Conservation (phyloP, 2,113 vertebrate species). For the Sceloporus tristichus region DNA sequence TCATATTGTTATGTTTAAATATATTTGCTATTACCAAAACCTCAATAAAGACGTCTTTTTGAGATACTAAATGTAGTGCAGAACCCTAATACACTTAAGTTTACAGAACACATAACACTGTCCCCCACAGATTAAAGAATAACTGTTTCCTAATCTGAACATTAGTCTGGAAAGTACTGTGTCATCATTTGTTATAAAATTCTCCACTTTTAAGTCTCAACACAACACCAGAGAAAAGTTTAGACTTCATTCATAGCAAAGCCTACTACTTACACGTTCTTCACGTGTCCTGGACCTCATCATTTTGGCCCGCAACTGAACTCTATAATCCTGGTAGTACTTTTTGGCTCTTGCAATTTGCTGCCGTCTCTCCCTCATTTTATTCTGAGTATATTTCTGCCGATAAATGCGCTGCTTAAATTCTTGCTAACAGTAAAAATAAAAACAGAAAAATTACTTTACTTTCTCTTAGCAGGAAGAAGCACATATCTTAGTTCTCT, state of each 20-base stretch:
- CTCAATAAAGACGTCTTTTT: no score
- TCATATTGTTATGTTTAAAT: no score
- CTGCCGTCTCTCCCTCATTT: conserved; percentile 86
- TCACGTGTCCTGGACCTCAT: conserved; percentile 89
- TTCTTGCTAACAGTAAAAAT: conserved; percentile 81
- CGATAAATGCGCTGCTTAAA: conserved; percentile 84
- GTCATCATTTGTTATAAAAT: no score
- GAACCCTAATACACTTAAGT: no score
- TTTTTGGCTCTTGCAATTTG: conserved; percentile 87
- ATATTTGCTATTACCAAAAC: no score
- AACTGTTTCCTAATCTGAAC: no score
- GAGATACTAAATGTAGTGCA: no score
- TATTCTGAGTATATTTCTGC: conserved; percentile 86
- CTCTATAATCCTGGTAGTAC: conserved; percentile 89
- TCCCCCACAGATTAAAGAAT: no score
- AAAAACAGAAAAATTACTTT: not conserved
- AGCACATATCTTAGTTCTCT: not conserved
- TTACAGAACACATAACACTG: no score
- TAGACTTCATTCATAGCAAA: not conserved
- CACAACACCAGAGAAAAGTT: no score
- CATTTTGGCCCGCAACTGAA: conserved; percentile 88
- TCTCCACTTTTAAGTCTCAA: not conserved
- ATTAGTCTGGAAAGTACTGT: no score
- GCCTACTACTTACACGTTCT: conserved; percentile 81
- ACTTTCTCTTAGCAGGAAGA: not conserved